Conservation (phyloP, 2,888 invertebrate species). For the Nesidiocoris tenuis region DNA sequence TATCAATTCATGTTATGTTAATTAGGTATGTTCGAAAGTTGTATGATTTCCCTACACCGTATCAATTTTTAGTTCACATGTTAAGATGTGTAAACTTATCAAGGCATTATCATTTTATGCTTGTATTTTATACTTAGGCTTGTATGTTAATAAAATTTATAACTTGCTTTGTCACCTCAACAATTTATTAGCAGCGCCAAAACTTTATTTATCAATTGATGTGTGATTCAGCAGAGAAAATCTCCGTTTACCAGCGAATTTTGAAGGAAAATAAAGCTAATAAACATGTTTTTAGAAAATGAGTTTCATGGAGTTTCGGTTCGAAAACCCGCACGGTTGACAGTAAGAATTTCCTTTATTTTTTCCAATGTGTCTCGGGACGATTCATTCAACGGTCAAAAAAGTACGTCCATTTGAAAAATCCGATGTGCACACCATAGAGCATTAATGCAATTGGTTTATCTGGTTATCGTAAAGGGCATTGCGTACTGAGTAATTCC, state of each 20-base stretch:
- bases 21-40: conserved; percentile 39
- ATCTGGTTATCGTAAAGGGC: too few relatives aligned
- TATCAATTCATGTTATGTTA: not conserved
- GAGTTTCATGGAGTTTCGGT: not conserved
- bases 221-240: conserved; percentile 9
- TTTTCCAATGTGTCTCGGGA: too few relatives aligned
- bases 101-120: conserved; percentile 38
- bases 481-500: too few relatives aligned
- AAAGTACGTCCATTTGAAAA: too few relatives aligned
- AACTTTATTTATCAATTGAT: conserved; percentile 25
- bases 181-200: conserved; percentile 36
- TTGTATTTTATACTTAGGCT: conserved; percentile 40
- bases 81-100: conserved; percentile 27
- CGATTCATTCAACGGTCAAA: too few relatives aligned
- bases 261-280: not conserved
- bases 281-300: not conserved
- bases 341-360: too few relatives aligned
- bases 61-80: conserved; percentile 42
- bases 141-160: conserved; percentile 30
- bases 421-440: too few relatives aligned
- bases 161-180: conserved; percentile 37
- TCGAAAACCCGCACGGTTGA: too few relatives aligned
- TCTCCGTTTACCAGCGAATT: not conserved
- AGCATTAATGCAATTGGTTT: too few relatives aligned
- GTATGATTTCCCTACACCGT: conserved; percentile 43